phyloP scores from a whole-genome alignment of 2,113 vertebrate genomes.

The Oplegnathus fasciatus region DNA sequence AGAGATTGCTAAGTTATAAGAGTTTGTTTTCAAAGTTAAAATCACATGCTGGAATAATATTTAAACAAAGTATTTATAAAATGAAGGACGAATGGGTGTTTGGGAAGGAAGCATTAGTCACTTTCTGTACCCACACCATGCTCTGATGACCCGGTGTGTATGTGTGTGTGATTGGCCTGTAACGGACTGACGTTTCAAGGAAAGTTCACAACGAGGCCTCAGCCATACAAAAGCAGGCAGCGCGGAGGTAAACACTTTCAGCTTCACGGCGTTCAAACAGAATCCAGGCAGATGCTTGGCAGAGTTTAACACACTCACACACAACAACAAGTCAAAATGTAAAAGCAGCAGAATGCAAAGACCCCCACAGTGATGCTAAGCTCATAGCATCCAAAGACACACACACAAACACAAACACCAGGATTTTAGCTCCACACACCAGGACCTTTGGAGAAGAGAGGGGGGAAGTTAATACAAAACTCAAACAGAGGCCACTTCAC shows the following conservation, averaged over 20 bases:
- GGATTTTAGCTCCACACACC: slow-evolving; percentile 51
- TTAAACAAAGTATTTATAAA: slow-evolving; percentile 77
- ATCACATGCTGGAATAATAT: slow-evolving; percentile 69
- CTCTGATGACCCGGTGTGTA: slow-evolving; percentile 7
- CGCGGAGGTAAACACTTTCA: neutral
- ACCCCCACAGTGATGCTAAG: neutral
- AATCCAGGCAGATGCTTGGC: neutral
- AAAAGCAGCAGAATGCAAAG: neutral
- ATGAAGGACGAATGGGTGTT: slow-evolving; percentile 42
- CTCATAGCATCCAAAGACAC: neutral
- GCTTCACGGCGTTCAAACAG: neutral
- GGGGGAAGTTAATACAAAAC: neutral
- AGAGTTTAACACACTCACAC: neutral
- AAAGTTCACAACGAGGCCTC: slow-evolving; percentile 35
- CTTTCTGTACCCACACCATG: slow-evolving; percentile 11
- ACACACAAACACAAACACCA: slow-evolving; percentile 21
- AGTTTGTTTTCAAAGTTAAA: slow-evolving; percentile 58
- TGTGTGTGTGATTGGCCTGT: neutral
- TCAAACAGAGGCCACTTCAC: slow-evolving; percentile 7
- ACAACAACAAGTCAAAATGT: neutral
- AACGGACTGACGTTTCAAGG: neutral
- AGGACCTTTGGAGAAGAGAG: slow-evolving; percentile 36
- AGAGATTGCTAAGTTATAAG: slow-evolving; percentile 37
- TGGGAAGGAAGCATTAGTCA: slow-evolving; percentile 36
- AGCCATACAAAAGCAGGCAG: neutral